These are phyloP conservation scores for Nomada ferruginata DNA, from an alignment of 2,888 invertebrate species.

Conservation along the genomic window DNA sequence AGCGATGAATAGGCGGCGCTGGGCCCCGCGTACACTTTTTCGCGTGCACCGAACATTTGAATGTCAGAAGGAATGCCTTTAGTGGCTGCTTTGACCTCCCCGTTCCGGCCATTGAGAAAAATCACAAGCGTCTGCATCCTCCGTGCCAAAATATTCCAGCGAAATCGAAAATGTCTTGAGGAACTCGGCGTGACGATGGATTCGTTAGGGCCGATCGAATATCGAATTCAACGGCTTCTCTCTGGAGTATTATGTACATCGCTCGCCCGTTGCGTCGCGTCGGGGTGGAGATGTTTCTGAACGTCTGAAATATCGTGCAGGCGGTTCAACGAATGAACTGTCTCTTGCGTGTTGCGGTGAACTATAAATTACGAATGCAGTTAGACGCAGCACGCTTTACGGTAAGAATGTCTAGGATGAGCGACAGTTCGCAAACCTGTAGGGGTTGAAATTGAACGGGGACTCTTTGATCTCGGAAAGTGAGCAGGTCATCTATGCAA, in stretches of 20 bases:
- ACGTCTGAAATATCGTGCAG: neutral
- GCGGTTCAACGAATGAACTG: neutral
- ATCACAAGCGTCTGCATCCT: conserved; percentile 65
- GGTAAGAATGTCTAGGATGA: no score
- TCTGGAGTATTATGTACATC: conserved; percentile 27
- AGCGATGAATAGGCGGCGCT: conserved; percentile 79
- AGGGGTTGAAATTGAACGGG: neutral
- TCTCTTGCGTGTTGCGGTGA: neutral
- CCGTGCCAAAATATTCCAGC: conserved; percentile 47
- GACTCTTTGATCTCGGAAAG: conserved; percentile 61
- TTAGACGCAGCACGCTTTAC: neutral
- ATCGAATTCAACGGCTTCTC: conserved; percentile 34
- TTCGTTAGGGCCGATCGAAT: conserved; percentile 43
- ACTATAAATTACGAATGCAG: neutral
- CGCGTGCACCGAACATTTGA: conserved; percentile 77
- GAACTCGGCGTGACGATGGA: conserved; percentile 30
- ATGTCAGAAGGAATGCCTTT: conserved; percentile 78
- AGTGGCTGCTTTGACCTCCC: conserved; percentile 39
- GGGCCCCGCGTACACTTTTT: conserved; percentile 74
- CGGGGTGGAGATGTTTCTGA: neutral
- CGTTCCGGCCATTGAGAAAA: conserved; percentile 33
- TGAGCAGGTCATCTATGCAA: conserved; percentile 54
- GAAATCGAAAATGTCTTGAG: conserved; percentile 55
- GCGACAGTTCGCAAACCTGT: neutral
- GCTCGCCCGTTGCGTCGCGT: neutral